These are phyloP conservation scores for Drosophila flavopinicola DNA, from an alignment of 2,888 invertebrate species.

Conservation along the genomic window DNA sequence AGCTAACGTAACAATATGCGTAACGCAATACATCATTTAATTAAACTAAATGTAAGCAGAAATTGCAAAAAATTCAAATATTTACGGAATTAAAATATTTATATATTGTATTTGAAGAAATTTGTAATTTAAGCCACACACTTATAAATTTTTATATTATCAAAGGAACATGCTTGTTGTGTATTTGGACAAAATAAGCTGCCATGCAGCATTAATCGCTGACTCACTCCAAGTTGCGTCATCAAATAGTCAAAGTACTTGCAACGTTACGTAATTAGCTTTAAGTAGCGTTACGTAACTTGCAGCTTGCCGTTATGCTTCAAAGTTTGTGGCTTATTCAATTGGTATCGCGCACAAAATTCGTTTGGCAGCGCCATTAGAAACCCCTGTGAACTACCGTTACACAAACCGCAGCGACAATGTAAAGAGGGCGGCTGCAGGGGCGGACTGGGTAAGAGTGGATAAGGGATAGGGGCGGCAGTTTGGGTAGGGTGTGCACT, in stretches of 20 bases:
- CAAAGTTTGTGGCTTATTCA: slow-evolving; percentile 37
- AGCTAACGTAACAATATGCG: no score
- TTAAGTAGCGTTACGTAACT: slow-evolving; percentile 20
- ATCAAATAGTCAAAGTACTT: not conserved
- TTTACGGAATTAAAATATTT: no score
- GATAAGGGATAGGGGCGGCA: no score
- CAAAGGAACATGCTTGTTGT: no score
- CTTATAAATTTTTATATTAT: no score
- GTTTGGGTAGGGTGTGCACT: not conserved
- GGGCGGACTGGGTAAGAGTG: not conserved
- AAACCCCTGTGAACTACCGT: slow-evolving; percentile 5
- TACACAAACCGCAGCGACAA: not conserved
- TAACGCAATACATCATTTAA: no score
- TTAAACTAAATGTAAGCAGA: no score
- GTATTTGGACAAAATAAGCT: no score
- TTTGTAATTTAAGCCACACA: no score
- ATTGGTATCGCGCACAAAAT: slow-evolving; percentile 44
- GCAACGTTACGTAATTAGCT: slow-evolving; percentile 17
- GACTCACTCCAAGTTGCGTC: not conserved
- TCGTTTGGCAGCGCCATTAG: slow-evolving; percentile 34
- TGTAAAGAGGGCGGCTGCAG: not conserved
- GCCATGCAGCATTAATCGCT: no score
- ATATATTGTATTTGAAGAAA: no score
- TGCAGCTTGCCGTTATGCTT: slow-evolving; percentile 18
- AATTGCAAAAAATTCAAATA: no score